Base-by-base conservation (phyloP, 2,888 invertebrate genomes). In the Drosophila subquinaria region DNA sequence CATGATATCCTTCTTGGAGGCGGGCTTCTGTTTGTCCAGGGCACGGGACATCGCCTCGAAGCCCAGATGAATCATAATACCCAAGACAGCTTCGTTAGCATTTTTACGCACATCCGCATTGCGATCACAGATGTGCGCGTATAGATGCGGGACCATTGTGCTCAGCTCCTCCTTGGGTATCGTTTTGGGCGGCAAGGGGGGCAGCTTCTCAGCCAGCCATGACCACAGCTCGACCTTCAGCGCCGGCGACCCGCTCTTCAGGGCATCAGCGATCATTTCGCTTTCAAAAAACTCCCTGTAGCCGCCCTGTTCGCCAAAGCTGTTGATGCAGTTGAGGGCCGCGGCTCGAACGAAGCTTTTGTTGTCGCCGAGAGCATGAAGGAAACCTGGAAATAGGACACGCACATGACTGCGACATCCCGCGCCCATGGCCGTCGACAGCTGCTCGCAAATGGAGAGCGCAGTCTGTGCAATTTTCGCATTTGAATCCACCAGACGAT, bases 31-130 rank as follows among this genome's bases (percentile, higher is more conserved):
- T 69, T 92, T 93, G 50, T 93, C 93, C 15, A 92, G 73, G 0
- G 92, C 93, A 36, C 93, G 93, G 0, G 91, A 74, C 92, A 93
- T 92, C 0, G 90, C 72, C 1, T 93, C 93, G 63, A 96, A 98
- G 1, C 98, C 97, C 8, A 97, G 94, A 91, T 98, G 98, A 75
- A 98, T 95, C 98, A 98, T 98, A 84, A 98, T 95, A 3, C 98
- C 98, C 47, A 98, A 93, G 40, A 98, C 95, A 45, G 97, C 97
- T 90, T 98, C 98, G 61, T 96, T 96, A 1, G 98, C 96, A 88
- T 96, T 97, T 91, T 97, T 98, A 11, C 98, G 94, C 4, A 99
- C 98, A 79, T 98, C 98, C 0, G 95, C 96, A 90, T 96, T 97
- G 62, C 99, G 95, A 93, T 99, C 98, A 91, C 98, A 98, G 67